phyloP scores from a whole-genome alignment of 2,888 invertebrate genomes.

The Mesoligia furuncula region DNA sequence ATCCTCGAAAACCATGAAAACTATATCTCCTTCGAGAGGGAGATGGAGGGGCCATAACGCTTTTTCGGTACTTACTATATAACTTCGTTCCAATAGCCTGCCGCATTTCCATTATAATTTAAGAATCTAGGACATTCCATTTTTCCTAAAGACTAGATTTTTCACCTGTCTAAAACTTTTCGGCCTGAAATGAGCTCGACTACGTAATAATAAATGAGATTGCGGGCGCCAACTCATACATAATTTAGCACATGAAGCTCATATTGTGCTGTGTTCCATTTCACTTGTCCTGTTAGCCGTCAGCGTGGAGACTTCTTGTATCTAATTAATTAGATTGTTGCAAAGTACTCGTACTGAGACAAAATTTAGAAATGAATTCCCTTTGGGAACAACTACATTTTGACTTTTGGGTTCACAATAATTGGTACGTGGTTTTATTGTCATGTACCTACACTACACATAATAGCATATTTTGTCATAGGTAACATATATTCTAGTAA shows the following conservation, averaged over 20 bases:
- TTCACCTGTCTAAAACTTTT: slow-evolving; percentile 51
- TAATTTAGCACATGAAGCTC: slow-evolving; percentile 70
- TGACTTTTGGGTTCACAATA: background rate
- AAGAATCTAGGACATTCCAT: slow-evolving; percentile 18
- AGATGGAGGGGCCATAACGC: background rate
- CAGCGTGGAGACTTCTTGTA: slow-evolving; percentile 17
- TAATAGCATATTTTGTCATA: background rate
- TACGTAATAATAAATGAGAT: slow-evolving; percentile 75
- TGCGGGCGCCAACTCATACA: slow-evolving; percentile 70
- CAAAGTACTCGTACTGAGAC: background rate
- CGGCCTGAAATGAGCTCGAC: slow-evolving; percentile 64
- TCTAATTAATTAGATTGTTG: slow-evolving; percentile 30
- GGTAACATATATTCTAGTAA: background rate
- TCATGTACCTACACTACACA: background rate
- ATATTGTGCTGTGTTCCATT: slow-evolving; percentile 60
- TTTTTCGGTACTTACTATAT: background rate
- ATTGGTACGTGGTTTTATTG: background rate
- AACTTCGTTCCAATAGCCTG: background rate
- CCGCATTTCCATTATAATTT: slow-evolving; percentile 10
- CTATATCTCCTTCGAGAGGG: background rate
- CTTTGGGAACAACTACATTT: background rate
- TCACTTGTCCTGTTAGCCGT: slow-evolving; percentile 45
- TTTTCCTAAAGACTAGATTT: slow-evolving; percentile 44
- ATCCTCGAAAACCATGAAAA: background rate
- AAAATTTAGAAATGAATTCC: background rate